Evolutionary conservation across 2,113 vertebrate species (phyloP).

Genomic region (Hyperoodon ampullatus): DNA sequence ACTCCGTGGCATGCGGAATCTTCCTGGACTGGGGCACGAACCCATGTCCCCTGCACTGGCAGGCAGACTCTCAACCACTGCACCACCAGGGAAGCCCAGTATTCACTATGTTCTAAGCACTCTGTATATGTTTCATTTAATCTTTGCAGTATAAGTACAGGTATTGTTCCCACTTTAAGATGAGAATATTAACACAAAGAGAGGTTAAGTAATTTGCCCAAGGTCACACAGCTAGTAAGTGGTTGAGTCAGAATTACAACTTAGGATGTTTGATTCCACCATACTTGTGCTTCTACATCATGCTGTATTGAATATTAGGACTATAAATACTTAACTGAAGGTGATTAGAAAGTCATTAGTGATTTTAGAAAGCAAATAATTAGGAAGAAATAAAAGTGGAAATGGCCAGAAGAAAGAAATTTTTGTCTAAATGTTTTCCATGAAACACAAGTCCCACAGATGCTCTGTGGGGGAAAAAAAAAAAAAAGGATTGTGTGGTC

Average conservation of each 20-base stretch:
- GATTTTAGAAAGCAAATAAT: slow-evolving; percentile 9
- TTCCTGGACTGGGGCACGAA: too few relatives aligned
- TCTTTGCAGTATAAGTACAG: background rate
- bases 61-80: too few relatives aligned
- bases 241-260: background rate
- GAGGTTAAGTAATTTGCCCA: background rate
- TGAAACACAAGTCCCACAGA: background rate
- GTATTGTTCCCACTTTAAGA: slow-evolving; percentile 4
- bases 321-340: background rate
- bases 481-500: background rate
- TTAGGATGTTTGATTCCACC: background rate
- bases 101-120: background rate
- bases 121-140: background rate
- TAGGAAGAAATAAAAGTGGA: slow-evolving; percentile 2
- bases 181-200: slow-evolving; percentile 8
- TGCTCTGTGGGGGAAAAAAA: background rate
- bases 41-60: too few relatives aligned
- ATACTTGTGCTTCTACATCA: background rate
- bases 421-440: background rate
- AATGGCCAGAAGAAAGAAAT: background rate
- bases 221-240: background rate
- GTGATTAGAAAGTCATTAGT: background rate
- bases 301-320: background rate
- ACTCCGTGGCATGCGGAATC: too few relatives aligned
- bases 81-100: background rate